Evolutionary conservation across 23 tunicate species (phyloP).

Genomic region (Trididemnum clinides): DNA sequence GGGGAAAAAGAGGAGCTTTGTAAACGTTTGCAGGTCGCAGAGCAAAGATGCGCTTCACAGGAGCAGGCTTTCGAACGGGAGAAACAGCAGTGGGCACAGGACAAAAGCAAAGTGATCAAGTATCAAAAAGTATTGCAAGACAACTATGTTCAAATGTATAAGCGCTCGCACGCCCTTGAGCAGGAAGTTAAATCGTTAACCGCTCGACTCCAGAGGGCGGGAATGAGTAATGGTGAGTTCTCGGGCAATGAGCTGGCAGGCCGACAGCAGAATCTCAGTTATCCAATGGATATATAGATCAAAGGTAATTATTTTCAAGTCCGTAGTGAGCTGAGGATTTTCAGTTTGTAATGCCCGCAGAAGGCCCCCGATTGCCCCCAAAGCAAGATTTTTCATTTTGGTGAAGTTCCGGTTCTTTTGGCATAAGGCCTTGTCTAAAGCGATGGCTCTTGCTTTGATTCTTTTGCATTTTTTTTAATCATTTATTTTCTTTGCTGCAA

Average conservation of each 20-base stretch:
- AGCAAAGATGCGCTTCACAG: background rate
- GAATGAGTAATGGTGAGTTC: background rate
- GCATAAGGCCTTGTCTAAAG: too few species aligned
- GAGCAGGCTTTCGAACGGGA: slow-evolving; percentile 50
- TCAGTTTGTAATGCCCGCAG: too few species aligned
- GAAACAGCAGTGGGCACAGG: slow-evolving; percentile 44
- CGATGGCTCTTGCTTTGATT: too few species aligned
- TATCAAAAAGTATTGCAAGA: slow-evolving; percentile 63
- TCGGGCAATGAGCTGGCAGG: background rate
- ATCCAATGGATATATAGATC: background rate
- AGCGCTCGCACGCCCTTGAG: slow-evolving; percentile 60
- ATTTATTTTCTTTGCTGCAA: too few species aligned
- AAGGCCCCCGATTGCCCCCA: too few species aligned
- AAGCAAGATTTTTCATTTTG: too few species aligned
- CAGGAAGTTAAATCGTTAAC: slow-evolving; percentile 46
- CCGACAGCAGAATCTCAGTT: background rate
- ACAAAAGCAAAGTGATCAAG: slow-evolving; percentile 38
- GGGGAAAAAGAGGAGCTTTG: slow-evolving; percentile 41
- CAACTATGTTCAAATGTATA: slow-evolving; percentile 67
- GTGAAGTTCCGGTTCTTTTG: too few species aligned
- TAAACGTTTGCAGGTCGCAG: slow-evolving; percentile 21
- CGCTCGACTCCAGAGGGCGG: slow-evolving; percentile 28
- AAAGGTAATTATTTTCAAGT: too few species aligned
- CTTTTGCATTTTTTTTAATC: too few species aligned
- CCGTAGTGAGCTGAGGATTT: too few species aligned